Percentiles rank a stretch among this genome's conserved stretches.
Evolutionary conservation across 2,113 vertebrate genomes (phyloP).

Genomic region (Etheostoma cragini): DNA sequence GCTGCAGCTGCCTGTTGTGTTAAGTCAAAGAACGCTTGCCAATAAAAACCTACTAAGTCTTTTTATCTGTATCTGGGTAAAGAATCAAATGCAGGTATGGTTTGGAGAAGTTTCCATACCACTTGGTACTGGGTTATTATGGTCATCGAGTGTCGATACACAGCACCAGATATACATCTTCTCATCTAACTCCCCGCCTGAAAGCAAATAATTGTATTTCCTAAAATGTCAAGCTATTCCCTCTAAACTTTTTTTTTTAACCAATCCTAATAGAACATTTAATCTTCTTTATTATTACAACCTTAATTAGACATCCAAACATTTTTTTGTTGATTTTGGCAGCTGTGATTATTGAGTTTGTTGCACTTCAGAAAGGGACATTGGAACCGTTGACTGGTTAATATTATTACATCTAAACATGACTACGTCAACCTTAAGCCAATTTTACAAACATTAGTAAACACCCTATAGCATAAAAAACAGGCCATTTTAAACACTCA

Average conservation of each 20-base stretch:
- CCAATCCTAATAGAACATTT: slow-evolving; percentile 13
- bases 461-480: slow-evolving; percentile 40
- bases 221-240: neutral
- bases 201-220: slow-evolving; percentile 3
- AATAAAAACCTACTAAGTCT: too few relatives aligned
- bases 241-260: neutral
- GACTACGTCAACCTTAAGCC: slow-evolving; percentile 25
- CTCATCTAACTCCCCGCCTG: neutral
- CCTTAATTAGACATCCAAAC: slow-evolving; percentile 9
- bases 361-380: slow-evolving; percentile 36
- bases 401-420: slow-evolving; percentile 44
- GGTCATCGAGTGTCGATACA: too few relatives aligned
- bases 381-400: slow-evolving; percentile 14
- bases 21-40: too few relatives aligned
- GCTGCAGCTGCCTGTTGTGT: too few relatives aligned
- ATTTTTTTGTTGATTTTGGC: slow-evolving; percentile 41
- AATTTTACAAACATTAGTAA: slow-evolving; percentile 51
- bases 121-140: too few relatives aligned
- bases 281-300: slow-evolving; percentile 23
- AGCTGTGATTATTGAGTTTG: slow-evolving; percentile 38
- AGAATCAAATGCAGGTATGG: too few relatives aligned
- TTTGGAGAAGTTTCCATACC: too few relatives aligned
- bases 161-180: too few relatives aligned
- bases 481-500: slow-evolving; percentile 19
- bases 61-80: too few relatives aligned